phyloP scores from a whole-genome alignment of 35 echinoderm and acorn worm genomes.

The Lytechinus pictus region DNA sequence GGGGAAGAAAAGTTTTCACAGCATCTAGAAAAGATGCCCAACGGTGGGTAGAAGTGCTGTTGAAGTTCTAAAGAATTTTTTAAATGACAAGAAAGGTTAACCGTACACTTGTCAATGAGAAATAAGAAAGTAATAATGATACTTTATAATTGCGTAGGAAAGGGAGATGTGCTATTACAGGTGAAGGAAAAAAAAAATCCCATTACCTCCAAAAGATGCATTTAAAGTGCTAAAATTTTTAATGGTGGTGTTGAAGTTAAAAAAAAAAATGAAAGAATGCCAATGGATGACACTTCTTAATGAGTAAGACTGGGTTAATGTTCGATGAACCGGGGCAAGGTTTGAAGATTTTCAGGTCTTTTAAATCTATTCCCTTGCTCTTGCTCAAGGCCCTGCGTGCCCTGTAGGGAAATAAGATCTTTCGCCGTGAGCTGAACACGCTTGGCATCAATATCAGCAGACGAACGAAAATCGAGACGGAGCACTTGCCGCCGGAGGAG shows the following conservation, averaged over 20 bases:
- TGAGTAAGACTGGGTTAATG: neutral
- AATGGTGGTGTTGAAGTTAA: neutral
- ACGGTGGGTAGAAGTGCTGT: no score
- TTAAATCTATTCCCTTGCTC: neutral
- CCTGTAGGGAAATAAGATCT: neutral
- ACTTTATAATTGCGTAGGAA: no score
- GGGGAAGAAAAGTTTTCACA: no score
- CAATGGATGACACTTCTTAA: neutral
- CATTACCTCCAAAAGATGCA: no score
- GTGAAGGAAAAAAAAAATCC: neutral
- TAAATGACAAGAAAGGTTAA: no score
- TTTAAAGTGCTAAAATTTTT: no score
- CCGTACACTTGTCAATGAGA: no score
- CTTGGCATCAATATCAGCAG: neutral
- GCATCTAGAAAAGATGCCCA: no score
- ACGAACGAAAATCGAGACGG: neutral
- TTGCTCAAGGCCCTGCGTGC: neutral
- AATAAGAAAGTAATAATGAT: no score
- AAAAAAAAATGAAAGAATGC: neutral
- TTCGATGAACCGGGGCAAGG: neutral
- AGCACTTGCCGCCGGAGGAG: neutral
- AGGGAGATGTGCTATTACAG: neutral
- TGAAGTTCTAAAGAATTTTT: no score
- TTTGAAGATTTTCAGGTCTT: neutral
- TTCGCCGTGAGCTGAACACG: conserved; percentile 10